Evolutionary conservation across 2,888 invertebrate species (phyloP).

Genomic region (Oegoconia quadripuncta): DNA sequence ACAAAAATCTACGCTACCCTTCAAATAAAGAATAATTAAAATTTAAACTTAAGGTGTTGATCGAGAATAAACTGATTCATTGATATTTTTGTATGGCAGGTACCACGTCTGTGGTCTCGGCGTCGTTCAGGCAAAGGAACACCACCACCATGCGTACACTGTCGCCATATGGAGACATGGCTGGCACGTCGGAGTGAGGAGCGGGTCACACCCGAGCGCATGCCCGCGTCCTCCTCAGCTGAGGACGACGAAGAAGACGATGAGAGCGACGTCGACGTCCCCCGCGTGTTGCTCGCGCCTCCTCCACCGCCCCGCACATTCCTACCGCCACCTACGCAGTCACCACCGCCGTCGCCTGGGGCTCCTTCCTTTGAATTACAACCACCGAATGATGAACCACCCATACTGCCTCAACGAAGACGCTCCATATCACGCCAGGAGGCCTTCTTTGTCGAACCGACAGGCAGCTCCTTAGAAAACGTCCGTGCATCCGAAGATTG

Average conservation of each 20-base stretch:
- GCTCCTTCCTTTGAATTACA: constrained; percentile 80
- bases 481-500: constrained; percentile 78
- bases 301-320: constrained; percentile 61
- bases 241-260: constrained; percentile 74
- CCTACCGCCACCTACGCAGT: constrained; percentile 53
- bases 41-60: no score
- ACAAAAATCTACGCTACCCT: no score
- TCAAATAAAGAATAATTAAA: background rate
- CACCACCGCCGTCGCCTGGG: constrained; percentile 75
- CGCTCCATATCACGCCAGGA: constrained; percentile 90
- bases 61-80: no score
- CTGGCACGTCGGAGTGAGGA: constrained; percentile 74
- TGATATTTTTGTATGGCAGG: constrained; percentile 52
- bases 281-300: constrained; percentile 81
- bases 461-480: constrained; percentile 84
- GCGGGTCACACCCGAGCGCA: constrained; percentile 57
- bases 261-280: constrained; percentile 70
- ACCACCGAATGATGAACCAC: constrained; percentile 69
- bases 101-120: constrained; percentile 82
- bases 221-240: constrained; percentile 58
- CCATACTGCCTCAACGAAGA: constrained; percentile 75
- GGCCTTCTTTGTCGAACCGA: constrained; percentile 88
- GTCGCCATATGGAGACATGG: constrained; percentile 87
- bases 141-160: constrained; percentile 87
- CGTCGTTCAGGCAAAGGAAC: constrained; percentile 82